These are phyloP conservation scores for Anseranas semipalmata DNA, from an alignment of 2,113 vertebrate species.

Conservation along the genomic window DNA sequence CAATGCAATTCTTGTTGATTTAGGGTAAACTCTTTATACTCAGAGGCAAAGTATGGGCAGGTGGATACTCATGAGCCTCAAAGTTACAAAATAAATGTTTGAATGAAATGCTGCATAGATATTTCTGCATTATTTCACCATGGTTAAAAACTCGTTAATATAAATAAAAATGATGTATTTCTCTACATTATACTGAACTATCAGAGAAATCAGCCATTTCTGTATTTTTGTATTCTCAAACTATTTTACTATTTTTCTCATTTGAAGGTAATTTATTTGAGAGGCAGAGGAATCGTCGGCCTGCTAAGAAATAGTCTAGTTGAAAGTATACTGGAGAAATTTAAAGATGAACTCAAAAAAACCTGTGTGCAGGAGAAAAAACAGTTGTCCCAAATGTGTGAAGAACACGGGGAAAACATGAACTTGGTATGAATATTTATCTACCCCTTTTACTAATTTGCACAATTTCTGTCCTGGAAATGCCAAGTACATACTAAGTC, in stretches of 20 bases:
- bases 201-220: neutral
- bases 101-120: neutral
- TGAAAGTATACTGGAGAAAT: slow-evolving; percentile 36
- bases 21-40: neutral
- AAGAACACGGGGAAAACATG: slow-evolving; percentile 12
- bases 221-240: neutral
- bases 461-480: neutral
- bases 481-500: neutral
- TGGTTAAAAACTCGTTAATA: neutral
- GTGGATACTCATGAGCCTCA: neutral
- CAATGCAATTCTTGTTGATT: neutral
- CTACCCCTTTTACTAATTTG: neutral
- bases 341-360: slow-evolving; percentile 25
- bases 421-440: neutral
- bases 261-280: slow-evolving; percentile 32
- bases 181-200: neutral
- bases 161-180: neutral
- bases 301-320: slow-evolving; percentile 36
- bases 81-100: neutral
- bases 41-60: neutral
- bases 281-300: neutral
- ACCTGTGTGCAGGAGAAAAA: neutral
- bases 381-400: neutral
- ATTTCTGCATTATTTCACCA: neutral
- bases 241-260: neutral